phyloP scores from a whole-genome alignment of 2,797 vertebrate species.

The Phoxinus dragarum region DNA sequence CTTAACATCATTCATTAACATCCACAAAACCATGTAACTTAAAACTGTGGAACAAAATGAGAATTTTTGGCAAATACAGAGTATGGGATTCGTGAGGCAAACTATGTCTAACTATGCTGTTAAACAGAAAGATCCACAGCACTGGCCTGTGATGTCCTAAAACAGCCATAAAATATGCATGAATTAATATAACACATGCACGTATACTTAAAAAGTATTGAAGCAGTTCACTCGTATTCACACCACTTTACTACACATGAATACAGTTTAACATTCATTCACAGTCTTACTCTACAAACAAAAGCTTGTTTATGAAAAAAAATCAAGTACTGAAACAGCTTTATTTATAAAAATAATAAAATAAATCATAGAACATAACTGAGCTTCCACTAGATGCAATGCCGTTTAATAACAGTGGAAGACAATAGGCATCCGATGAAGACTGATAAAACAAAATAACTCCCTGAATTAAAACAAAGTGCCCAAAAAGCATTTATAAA shows the following conservation, averaged over 20 bases:
- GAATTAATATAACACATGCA: slow-evolving; percentile 65
- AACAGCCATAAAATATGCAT: slow-evolving; percentile 60
- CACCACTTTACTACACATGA: slow-evolving; percentile 32
- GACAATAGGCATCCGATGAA: slow-evolving; percentile 46
- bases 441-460: slow-evolving; percentile 46
- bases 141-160: slow-evolving; percentile 53
- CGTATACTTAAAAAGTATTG: slow-evolving; percentile 42
- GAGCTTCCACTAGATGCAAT: slow-evolving; percentile 54
- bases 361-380: slow-evolving; percentile 29
- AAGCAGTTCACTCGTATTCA: slow-evolving; percentile 57
- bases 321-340: slow-evolving; percentile 60
- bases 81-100: slow-evolving; percentile 17
- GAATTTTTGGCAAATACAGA: slow-evolving; percentile 59
- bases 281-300: slow-evolving; percentile 63
- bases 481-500: slow-evolving; percentile 64
- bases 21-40: not conserved
- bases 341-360: not conserved
- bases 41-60: slow-evolving; percentile 2
- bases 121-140: slow-evolving; percentile 32
- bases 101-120: slow-evolving; percentile 32
- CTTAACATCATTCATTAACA: not conserved
- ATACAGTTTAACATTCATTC: slow-evolving; percentile 67
- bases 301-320: slow-evolving; percentile 58
- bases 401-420: slow-evolving; percentile 35
- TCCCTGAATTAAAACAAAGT: slow-evolving; percentile 83